A percentile compares a stretch with the other conserved stretches of the same genome.
Conservation (phyloP, 1,140 invertebrate genomes). For the Bilobella aurantiaca region DNA sequence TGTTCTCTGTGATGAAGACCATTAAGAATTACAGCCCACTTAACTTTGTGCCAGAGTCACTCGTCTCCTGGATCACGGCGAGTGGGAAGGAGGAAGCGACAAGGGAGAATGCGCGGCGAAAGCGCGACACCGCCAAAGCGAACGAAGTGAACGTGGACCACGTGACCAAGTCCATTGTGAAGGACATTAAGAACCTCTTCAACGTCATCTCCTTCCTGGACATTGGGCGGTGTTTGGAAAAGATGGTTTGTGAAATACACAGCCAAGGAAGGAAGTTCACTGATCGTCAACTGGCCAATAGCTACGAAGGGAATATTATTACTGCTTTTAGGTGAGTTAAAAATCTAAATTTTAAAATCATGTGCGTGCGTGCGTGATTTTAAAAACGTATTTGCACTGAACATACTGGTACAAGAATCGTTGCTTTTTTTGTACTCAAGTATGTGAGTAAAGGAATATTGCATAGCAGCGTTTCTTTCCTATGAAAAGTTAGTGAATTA, state of each 20-base stretch:
- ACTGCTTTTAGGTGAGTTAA: not conserved
- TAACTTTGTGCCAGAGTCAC: not conserved
- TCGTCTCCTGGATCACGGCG: not conserved
- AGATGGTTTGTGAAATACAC: constrained; percentile 2
- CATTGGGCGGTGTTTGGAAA: not conserved
- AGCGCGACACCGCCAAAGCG: not conserved
- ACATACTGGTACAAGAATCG: too few species aligned
- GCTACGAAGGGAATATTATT: not conserved
- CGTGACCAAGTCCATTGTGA: not conserved
- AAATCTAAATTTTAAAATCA: not conserved
- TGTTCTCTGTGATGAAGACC: not conserved
- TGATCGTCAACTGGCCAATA: not conserved
- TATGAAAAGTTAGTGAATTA: too few species aligned
- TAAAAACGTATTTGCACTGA: too few species aligned
- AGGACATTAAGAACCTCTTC: not conserved
- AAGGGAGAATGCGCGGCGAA: not conserved
- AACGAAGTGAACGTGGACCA: not conserved
- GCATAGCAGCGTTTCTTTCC: too few species aligned
- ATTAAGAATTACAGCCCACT: not conserved
- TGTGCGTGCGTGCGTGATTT: too few species aligned
- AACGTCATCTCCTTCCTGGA: not conserved
- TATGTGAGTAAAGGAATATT: too few species aligned
- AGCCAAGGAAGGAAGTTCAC: not conserved
- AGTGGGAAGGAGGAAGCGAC: not conserved
- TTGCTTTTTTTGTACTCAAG: too few species aligned